Evolutionary conservation across 2,113 vertebrate genomes (phyloP).

Genomic region (Mus pahari): DNA sequence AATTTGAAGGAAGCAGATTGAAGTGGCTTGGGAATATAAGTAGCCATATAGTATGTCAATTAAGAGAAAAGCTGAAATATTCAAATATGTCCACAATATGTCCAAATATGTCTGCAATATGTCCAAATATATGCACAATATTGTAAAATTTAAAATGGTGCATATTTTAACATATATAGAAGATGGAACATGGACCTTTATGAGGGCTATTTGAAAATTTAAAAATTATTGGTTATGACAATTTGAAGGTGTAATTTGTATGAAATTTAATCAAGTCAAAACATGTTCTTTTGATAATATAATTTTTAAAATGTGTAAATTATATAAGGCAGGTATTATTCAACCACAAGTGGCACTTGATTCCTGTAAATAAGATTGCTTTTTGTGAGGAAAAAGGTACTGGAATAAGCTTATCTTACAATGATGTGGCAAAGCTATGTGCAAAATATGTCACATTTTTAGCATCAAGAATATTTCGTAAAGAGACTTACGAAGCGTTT

Average conservation of each 20-base stretch:
- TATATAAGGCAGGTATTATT: conserved; percentile 53
- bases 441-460: conserved; percentile 14
- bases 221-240: conserved; percentile 53
- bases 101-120: conserved; percentile 91
- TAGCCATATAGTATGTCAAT: conserved; percentile 88
- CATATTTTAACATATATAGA: conserved; percentile 87
- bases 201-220: conserved; percentile 70
- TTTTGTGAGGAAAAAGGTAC: background rate
- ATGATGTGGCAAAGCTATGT: background rate
- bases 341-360: conserved; percentile 16
- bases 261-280: conserved; percentile 69
- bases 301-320: conserved; percentile 64
- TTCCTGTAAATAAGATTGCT: conserved; percentile 40
- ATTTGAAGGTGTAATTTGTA: conserved; percentile 70
- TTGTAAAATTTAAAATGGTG: conserved; percentile 85
- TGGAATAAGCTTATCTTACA: conserved; percentile 45
- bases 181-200: conserved; percentile 79
- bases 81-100: conserved; percentile 90
- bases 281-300: conserved; percentile 57
- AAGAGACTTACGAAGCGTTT: conserved; percentile 36
- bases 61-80: conserved; percentile 89
- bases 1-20: conserved; percentile 87
- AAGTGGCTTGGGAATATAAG: conserved; percentile 87
- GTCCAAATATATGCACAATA: conserved; percentile 90
- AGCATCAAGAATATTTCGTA: conserved; percentile 47